Evolutionary conservation across 2,113 vertebrate genomes (phyloP).

Genomic region (Eptesicus fuscus): DNA sequence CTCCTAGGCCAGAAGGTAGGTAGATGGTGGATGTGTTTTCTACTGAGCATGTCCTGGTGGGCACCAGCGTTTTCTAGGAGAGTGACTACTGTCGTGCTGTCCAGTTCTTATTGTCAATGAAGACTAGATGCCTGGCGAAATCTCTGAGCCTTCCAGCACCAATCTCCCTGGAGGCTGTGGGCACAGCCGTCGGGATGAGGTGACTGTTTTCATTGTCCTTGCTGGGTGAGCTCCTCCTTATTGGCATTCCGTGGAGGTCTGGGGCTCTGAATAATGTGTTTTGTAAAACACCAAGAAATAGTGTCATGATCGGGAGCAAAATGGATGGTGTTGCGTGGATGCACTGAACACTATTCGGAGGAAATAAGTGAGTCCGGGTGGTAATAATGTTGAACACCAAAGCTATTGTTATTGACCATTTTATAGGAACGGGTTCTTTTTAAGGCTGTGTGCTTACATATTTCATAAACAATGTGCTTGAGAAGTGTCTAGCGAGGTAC

Average conservation of each 20-base stretch:
- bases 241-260: neutral
- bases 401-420: constrained; percentile 47
- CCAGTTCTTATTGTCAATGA: neutral
- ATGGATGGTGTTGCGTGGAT: neutral
- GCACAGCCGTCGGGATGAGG: neutral
- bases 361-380: neutral
- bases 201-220: constrained; percentile 19
- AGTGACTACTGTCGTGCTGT: neutral
- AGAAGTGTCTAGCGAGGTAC: constrained; percentile 5
- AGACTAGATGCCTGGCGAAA: neutral
- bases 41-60: neutral
- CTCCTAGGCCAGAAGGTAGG: neutral
- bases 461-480: constrained; percentile 33
- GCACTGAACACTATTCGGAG: neutral
- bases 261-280: constrained; percentile 63
- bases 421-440: constrained; percentile 31
- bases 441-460: neutral
- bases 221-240: constrained; percentile 5
- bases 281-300: constrained; percentile 50
- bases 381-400: constrained; percentile 1
- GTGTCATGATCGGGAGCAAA: constrained; percentile 26
- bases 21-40: neutral
- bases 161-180: constrained; percentile 13
- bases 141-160: neutral
- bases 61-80: neutral